A percentile compares a stretch with the other conserved stretches of the same genome.
Evolutionary conservation across 2,888 invertebrate species (phyloP).

Genomic region (Drosophila greeni): DNA sequence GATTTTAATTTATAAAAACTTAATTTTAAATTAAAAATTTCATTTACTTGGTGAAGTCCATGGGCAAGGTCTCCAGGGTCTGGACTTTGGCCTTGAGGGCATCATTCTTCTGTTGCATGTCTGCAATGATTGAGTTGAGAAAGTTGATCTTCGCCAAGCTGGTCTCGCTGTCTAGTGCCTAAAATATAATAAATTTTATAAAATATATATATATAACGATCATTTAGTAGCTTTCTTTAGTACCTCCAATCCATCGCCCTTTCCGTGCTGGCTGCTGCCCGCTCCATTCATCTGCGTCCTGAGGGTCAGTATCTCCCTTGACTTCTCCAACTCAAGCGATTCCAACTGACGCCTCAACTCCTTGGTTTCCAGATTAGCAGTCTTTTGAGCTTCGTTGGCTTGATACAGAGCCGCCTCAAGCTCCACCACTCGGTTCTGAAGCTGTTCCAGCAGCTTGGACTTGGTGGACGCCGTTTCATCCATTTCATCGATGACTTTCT

Average conservation of each 20-base stretch:
- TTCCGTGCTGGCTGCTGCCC: not conserved
- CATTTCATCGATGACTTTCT: conserved; percentile 73
- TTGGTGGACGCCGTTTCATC: conserved; percentile 62
- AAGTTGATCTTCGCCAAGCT: conserved; percentile 87
- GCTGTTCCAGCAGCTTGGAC: conserved; percentile 44
- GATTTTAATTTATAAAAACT: not conserved
- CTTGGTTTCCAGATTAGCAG: conserved; percentile 46
- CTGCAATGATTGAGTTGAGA: conserved; percentile 97
- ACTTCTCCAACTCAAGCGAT: conserved; percentile 61
- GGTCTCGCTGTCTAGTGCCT: conserved; percentile 80
- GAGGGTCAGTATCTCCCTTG: conserved; percentile 62
- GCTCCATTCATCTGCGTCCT: conserved; percentile 50
- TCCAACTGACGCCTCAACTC: conserved; percentile 61
- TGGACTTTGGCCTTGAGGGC: conserved; percentile 88
- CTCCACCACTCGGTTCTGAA: conserved; percentile 50
- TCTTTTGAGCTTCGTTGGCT: conserved; percentile 50
- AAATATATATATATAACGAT: no score
- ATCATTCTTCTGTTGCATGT: conserved; percentile 95
- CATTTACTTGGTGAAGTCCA: conserved; percentile 80
- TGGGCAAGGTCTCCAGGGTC: conserved; percentile 82
- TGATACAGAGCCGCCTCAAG: conserved; percentile 52
- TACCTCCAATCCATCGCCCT: conserved; percentile 34
- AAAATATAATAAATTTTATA: not conserved
- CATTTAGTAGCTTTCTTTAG: not conserved
- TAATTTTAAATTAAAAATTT: not conserved